A percentile compares a stretch with the other conserved stretches of the same genome.
Evolutionary conservation across 2,888 invertebrate genomes (phyloP).

Genomic region (Lobophora halterata): DNA sequence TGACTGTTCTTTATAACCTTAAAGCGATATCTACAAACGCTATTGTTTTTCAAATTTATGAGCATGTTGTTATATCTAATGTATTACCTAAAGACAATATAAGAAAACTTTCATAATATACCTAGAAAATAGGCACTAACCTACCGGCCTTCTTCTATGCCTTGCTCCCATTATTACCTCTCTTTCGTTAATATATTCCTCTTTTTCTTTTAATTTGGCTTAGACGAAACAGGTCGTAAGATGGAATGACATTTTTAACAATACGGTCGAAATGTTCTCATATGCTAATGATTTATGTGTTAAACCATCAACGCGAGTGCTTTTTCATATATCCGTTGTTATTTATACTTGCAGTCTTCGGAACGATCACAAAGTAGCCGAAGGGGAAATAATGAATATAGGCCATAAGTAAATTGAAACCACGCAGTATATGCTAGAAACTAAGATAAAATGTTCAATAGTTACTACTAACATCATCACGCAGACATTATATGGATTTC

Average conservation of each 20-base stretch:
- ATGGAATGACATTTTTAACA: conserved; percentile 79
- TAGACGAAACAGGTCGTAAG: conserved; percentile 77
- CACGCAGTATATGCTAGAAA: too few relatives aligned
- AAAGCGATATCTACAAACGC: not conserved
- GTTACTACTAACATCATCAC: too few relatives aligned
- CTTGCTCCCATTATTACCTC: conserved; percentile 49
- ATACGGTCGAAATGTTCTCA: conserved; percentile 77
- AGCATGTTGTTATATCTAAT: not conserved
- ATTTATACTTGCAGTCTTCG: conserved; percentile 61
- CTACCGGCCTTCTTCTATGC: conserved; percentile 67
- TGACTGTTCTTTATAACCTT: conserved; percentile 6
- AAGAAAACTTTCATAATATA: too few relatives aligned
- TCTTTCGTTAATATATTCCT: conserved; percentile 46
- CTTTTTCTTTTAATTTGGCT: conserved; percentile 59
- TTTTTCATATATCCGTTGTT: conserved; percentile 64
- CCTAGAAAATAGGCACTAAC: conserved; percentile 39
- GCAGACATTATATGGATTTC: too few relatives aligned
- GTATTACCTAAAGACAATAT: too few relatives aligned
- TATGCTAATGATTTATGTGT: conserved; percentile 79
- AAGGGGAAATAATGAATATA: conserved; percentile 55
- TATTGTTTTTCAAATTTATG: not conserved
- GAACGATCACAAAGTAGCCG: conserved; percentile 50
- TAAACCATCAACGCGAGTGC: conserved; percentile 59
- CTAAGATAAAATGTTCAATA: too few relatives aligned
- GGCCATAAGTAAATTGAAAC: conserved; percentile 3